Percentiles rank a stretch among this genome's conserved stretches.
These are phyloP conservation scores for Drosophila infuscata DNA, from an alignment of 2,888 invertebrate genomes.

Conservation along the genomic window DNA sequence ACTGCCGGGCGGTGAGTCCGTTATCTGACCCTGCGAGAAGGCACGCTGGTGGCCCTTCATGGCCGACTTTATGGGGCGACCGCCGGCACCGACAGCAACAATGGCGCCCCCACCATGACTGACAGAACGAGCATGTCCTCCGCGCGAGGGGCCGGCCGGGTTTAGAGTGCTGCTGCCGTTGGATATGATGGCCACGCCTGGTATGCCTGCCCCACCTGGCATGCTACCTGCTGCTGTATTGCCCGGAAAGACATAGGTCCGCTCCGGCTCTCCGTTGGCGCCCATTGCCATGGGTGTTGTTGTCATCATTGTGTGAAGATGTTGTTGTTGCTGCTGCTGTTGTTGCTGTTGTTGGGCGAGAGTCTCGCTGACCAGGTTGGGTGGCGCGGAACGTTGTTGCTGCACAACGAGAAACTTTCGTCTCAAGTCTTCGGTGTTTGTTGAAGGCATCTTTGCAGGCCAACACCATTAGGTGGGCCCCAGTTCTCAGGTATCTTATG, in stretches of 20 bases:
- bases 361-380: conserved; percentile 66
- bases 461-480: conserved; percentile 80
- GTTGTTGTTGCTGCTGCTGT: conserved; percentile 18
- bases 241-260: conserved; percentile 84
- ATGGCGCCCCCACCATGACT: conserved; percentile 91
- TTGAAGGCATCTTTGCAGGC: conserved; percentile 83
- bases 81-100: conserved; percentile 76
- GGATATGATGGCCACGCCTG: conserved; percentile 70
- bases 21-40: conserved; percentile 94
- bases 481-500: conserved; percentile 7
- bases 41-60: conserved; percentile 93
- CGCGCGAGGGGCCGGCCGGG: conserved; percentile 79
- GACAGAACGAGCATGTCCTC: conserved; percentile 91
- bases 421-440: conserved; percentile 84
- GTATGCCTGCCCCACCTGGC: conserved; percentile 66
- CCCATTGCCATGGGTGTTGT: conserved; percentile 10
- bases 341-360: conserved; percentile 26
- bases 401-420: conserved; percentile 84
- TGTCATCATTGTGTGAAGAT: conserved; percentile 43
- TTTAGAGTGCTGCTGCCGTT: conserved; percentile 51
- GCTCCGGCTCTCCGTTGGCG: conserved; percentile 78
- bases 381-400: conserved; percentile 82
- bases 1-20: conserved; percentile 86
- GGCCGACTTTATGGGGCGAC: conserved; percentile 90
- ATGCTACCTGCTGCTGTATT: conserved; percentile 66